Conservation (phyloP, 2,888 invertebrate species). For the Cryptocephalus primarius region DNA sequence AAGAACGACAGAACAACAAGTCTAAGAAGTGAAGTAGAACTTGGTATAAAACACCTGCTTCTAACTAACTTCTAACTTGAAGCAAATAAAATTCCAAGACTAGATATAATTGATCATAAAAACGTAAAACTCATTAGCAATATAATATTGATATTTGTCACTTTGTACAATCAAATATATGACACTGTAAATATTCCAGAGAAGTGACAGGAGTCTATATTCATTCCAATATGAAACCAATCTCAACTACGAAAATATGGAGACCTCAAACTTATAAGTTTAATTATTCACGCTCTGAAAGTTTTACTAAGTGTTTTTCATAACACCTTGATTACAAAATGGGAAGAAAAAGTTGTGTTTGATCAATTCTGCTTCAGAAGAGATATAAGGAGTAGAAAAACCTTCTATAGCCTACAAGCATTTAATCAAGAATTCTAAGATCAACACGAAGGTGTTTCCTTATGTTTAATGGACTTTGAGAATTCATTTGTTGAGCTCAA, state of each 20-base stretch:
- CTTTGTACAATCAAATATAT: neutral
- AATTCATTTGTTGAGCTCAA: neutral
- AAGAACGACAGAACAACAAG: too few species aligned
- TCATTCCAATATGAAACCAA: neutral
- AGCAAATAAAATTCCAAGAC: neutral
- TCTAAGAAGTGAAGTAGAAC: too few species aligned
- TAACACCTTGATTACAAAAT: too few species aligned
- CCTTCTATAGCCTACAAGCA: neutral
- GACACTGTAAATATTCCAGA: neutral
- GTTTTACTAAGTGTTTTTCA: too few species aligned
- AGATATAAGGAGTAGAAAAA: neutral
- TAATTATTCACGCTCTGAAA: neutral
- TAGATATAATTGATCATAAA: neutral
- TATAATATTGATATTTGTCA: too few species aligned
- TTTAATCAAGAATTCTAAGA: neutral
- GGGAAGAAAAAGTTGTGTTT: too few species aligned
- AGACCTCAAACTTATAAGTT: neutral
- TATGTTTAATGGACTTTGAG: neutral
- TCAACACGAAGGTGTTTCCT: too few species aligned
- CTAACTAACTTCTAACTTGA: too few species aligned
- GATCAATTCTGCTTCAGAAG: neutral
- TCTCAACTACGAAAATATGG: neutral
- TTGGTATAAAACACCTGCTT: too few species aligned
- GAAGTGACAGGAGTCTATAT: neutral
- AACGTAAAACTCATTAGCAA: neutral